phyloP scores from a whole-genome alignment of 2,113 vertebrate genomes.

The Cairina moschata region DNA sequence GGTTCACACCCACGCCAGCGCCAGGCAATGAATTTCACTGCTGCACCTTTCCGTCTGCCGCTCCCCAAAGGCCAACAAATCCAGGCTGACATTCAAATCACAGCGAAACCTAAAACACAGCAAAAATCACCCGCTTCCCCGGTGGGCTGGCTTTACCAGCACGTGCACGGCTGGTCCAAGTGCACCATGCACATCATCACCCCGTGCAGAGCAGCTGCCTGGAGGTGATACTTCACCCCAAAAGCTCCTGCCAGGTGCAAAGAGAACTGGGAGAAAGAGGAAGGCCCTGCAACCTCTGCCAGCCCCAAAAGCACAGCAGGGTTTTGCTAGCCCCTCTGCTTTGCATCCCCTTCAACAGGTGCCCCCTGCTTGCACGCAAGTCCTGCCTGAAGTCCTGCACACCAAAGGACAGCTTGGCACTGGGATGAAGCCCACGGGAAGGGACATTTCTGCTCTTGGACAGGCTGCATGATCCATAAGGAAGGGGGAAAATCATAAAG shows the following conservation, averaged over 20 bases:
- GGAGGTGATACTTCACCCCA: rapidly evolving
- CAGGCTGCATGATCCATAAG: background rate
- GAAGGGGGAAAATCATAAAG: background rate
- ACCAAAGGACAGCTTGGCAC: background rate
- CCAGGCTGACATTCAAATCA: background rate
- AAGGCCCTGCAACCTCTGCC: background rate
- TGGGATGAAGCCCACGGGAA: rapidly evolving
- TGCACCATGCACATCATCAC: background rate
- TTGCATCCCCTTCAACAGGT: background rate
- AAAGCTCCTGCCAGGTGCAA: background rate
- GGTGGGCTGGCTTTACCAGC: background rate
- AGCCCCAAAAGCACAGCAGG: background rate
- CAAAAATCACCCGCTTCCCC: background rate
- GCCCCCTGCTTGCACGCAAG: rapidly evolving
- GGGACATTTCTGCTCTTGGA: background rate
- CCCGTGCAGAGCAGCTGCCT: rapidly evolving
- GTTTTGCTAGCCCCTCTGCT: background rate
- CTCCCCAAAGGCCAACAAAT: background rate
- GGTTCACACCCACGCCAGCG: rapidly evolving
- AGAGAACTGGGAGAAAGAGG: background rate
- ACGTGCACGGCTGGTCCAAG: background rate
- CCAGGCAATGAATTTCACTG: background rate
- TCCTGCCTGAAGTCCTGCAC: background rate
- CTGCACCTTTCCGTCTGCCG: background rate
- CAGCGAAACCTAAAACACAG: background rate